These are phyloP conservation scores for Brachyhypopomus gauderio DNA, from an alignment of 2,113 vertebrate genomes.

Conservation along the genomic window DNA sequence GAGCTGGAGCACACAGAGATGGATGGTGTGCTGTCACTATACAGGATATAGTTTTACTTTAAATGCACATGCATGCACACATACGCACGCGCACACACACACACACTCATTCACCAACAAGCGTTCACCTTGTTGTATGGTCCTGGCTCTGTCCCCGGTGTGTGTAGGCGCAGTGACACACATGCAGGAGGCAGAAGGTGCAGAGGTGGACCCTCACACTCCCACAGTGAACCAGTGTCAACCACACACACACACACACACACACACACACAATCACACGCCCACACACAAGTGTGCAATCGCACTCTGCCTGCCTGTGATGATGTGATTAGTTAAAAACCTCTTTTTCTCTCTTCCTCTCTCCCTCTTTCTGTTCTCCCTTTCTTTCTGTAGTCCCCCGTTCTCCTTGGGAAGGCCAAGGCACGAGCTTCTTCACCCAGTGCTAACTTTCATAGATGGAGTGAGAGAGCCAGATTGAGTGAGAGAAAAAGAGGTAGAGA, in stretches of 20 bases:
- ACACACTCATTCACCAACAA: conserved; percentile 6
- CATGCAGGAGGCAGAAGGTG: conserved; percentile 51
- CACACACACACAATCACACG: conserved; percentile 28
- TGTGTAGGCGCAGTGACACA: conserved; percentile 10
- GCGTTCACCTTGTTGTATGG: not conserved
- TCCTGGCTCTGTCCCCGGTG: not conserved
- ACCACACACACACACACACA: not conserved
- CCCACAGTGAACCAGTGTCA: conserved; percentile 16
- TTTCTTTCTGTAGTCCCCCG: not conserved
- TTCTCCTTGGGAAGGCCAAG: too few relatives aligned
- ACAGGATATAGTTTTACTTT: not conserved
- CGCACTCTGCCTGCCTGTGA: conserved; percentile 23
- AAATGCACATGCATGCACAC: not conserved
- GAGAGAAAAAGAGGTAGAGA: too few relatives aligned
- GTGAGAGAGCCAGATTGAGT: too few relatives aligned
- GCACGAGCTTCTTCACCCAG: too few relatives aligned
- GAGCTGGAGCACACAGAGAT: not conserved
- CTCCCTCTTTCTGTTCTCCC: not conserved
- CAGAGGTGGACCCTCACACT: conserved; percentile 43
- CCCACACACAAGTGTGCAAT: conserved; percentile 13
- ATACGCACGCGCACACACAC: not conserved
- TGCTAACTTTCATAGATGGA: too few relatives aligned
- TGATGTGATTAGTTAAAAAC: conserved; percentile 51
- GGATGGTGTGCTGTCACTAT: not conserved
- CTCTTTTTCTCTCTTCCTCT: not conserved